Conservation (phyloP, 2,888 invertebrate genomes). For the Choreutis nemorana region DNA sequence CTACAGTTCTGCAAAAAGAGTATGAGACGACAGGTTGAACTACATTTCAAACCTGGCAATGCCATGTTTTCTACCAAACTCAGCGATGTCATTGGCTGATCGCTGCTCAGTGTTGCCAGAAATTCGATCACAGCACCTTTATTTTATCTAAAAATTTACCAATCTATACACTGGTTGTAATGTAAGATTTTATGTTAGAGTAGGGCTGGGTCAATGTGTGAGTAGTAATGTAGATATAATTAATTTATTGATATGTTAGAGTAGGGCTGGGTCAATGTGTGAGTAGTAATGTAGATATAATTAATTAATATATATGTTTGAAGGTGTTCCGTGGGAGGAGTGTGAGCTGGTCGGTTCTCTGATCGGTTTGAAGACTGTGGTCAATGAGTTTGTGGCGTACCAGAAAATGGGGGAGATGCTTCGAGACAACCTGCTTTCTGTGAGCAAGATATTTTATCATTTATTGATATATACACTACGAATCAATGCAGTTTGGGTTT, state of each 20-base stretch:
- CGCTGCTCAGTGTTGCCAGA: too few relatives aligned
- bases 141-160: too few relatives aligned
- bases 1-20: too few relatives aligned
- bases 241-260: not conserved
- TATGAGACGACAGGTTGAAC: too few relatives aligned
- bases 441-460: conserved; percentile 31
- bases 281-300: not conserved
- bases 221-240: too few relatives aligned
- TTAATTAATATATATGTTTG: conserved; percentile 1
- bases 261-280: not conserved
- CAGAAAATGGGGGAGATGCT: conserved; percentile 74
- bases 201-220: not conserved
- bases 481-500: too few relatives aligned
- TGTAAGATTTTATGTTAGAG: too few relatives aligned
- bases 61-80: too few relatives aligned
- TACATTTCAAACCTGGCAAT: too few relatives aligned
- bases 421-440: conserved; percentile 55
- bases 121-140: too few relatives aligned
- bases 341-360: conserved; percentile 81
- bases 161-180: too few relatives aligned
- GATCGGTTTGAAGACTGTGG: conserved; percentile 88
- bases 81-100: too few relatives aligned
- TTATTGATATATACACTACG: not conserved
- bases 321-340: conserved; percentile 74
- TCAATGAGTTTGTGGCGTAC: conserved; percentile 95